Base-by-base conservation (phyloP, 2,113 vertebrate genomes). In the Rafetus swinhoei region DNA sequence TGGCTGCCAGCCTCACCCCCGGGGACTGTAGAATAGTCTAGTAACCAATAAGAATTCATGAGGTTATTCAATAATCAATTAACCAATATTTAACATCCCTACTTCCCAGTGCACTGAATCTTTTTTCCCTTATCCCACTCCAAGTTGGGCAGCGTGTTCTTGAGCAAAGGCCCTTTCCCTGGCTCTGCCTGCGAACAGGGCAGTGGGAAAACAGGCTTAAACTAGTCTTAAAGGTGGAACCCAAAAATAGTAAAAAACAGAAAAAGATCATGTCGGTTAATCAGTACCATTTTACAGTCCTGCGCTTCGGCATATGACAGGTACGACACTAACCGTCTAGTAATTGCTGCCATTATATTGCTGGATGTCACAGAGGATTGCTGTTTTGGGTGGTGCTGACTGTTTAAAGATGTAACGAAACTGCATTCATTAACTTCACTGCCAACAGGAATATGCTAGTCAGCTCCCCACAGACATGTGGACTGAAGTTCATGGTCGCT, bases 291-390 rank as follows among this genome's bases (percentile, higher is more conserved):
- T 6, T 45, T 62, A 13, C 62, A 21, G 19, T 50, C 29, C 79
- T 8, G 5, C 1, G 55, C 84, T 32, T 7, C 3, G 0, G 0
- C n/a, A 19, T 1, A 0, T 5, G n/a, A 7, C 0, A 3, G 52
- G 12, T 0, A 0, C 81, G 4, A 27, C 14, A 3, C 52, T 2
- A 2, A 82, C 0, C 2, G 59, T 12, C 0, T 3, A 13, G 56
- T 72, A 0, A 4, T 6, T 1, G 52, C 22, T 80, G 80, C 80
- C 90, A 35, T 85, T 1, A 5, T 35, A 10, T 21, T 69, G n/a
- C 52, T 14, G 21, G 5, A 25, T 15, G 22, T 15, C 74, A 86
- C 22, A 50, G 22, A 82, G 91, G 57, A 21, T 76, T 7, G 24
- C 1, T 0, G 35, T 69, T 4, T 21, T 22, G 50, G 16, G 22